Conservation (phyloP, 2,113 vertebrate genomes). For the Synchiropus splendidus region DNA sequence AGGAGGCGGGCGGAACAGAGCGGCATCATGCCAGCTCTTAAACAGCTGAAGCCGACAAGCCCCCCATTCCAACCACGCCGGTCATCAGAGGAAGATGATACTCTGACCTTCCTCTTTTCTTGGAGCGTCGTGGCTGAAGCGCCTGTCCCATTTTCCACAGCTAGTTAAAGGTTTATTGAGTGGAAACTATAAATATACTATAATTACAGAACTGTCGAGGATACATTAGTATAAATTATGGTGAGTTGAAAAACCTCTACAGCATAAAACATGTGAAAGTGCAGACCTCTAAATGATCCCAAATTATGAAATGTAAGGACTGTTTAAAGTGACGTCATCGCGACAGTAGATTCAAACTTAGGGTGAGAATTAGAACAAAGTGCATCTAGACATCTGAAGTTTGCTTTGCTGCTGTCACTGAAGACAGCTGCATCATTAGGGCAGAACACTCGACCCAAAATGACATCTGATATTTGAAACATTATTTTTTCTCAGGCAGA, state of each 20-base stretch:
- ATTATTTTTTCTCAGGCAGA: too few species aligned
- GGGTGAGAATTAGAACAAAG: too few species aligned
- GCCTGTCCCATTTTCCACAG: not conserved
- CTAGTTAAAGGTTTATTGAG: not conserved
- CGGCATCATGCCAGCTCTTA: conserved; percentile 27
- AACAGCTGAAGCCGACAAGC: conserved; percentile 33
- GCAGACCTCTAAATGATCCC: too few species aligned
- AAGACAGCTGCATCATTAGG: too few species aligned
- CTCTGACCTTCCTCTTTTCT: conserved; percentile 40
- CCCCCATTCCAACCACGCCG: conserved; percentile 18
- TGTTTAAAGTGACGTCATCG: too few species aligned
- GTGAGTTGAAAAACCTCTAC: not conserved
- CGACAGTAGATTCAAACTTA: too few species aligned
- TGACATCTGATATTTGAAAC: too few species aligned
- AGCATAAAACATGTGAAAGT: too few species aligned
- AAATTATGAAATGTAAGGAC: too few species aligned
- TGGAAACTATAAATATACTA: not conserved
- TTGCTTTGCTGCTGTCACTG: too few species aligned
- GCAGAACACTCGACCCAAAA: too few species aligned
- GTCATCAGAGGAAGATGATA: conserved; percentile 38
- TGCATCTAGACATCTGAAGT: too few species aligned
- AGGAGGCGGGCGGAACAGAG: not conserved
- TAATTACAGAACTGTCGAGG: not conserved
- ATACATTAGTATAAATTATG: not conserved
- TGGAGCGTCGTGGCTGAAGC: not conserved